Percentiles rank a stretch among this genome's conserved stretches.
Conservation (phyloP, 2,888 invertebrate genomes). For the Bugula neritina region DNA sequence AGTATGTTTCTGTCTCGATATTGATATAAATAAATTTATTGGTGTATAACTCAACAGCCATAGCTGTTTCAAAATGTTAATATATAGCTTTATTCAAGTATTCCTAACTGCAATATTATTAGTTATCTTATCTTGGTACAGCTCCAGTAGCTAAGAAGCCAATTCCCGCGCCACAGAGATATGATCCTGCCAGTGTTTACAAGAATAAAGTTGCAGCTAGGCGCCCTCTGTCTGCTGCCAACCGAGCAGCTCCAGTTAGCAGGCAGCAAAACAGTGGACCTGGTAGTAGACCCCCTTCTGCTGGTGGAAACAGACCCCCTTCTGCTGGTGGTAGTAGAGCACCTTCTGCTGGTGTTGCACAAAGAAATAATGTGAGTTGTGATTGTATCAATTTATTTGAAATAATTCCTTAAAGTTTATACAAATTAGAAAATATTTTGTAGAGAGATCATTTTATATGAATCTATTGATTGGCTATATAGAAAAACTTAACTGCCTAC, state of each 20-base stretch:
- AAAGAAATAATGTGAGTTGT: conserved; percentile 20
- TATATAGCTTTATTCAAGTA: too few relatives aligned
- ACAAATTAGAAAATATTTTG: too few relatives aligned
- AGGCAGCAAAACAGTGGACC: neutral
- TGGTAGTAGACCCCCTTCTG: conserved; percentile 1
- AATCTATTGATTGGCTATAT: too few relatives aligned
- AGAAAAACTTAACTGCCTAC: too few relatives aligned
- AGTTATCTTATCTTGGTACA: too few relatives aligned
- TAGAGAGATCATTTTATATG: too few relatives aligned
- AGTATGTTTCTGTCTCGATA: too few relatives aligned
- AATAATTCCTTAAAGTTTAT: too few relatives aligned
- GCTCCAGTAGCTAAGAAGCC: conserved; percentile 24
- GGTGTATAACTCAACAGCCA: too few relatives aligned
- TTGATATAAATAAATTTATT: too few relatives aligned
- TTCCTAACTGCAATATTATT: too few relatives aligned
- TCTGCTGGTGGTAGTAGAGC: neutral
- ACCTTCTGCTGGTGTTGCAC: neutral
- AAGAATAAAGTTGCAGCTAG: conserved; percentile 22
- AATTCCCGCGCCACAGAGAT: conserved; percentile 3
- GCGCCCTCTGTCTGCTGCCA: conserved; percentile 21
- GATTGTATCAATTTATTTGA: neutral
- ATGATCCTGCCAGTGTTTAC: conserved; percentile 19
- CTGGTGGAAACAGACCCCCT: neutral
- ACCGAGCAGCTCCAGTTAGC: conserved; percentile 30
- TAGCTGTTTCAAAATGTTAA: too few relatives aligned